Conservation (phyloP, 2,113 vertebrate genomes). For the Psettodes erumei region DNA sequence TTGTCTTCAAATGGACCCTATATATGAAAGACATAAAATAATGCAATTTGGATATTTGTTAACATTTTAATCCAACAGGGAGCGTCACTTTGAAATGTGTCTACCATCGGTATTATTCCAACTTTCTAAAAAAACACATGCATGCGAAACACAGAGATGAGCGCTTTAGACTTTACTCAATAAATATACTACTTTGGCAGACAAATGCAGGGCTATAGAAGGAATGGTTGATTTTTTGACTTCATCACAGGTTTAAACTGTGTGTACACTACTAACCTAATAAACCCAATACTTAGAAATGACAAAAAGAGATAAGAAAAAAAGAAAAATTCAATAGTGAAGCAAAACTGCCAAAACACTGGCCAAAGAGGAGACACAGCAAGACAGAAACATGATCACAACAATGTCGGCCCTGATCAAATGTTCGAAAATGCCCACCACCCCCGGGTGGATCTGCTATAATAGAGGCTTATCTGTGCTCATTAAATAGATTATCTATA, state of each 20-base stretch:
- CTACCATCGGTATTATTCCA: too few relatives aligned
- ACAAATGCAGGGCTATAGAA: not conserved
- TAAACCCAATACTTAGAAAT: not conserved
- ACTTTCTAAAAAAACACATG: constrained; percentile 4
- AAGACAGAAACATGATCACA: not conserved
- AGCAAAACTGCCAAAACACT: not conserved
- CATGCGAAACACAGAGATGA: too few relatives aligned
- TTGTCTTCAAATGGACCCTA: not conserved
- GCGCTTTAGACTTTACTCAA: too few relatives aligned
- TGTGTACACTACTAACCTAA: not conserved
- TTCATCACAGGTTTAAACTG: not conserved
- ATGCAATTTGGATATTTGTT: not conserved
- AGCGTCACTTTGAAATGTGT: not conserved
- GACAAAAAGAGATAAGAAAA: not conserved
- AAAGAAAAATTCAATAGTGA: not conserved
- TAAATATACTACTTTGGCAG: not conserved
- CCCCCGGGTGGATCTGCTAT: constrained; percentile 36
- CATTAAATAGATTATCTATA: constrained; percentile 83
- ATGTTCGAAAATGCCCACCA: constrained; percentile 21
- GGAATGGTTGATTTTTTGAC: not conserved
- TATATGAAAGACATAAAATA: not conserved
- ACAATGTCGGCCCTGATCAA: constrained; percentile 2
- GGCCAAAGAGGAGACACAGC: not conserved
- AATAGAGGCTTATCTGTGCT: constrained; percentile 67
- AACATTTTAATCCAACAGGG: not conserved